These are phyloP conservation scores for Chromoteleia sp. DNA, from an alignment of 2,888 invertebrate genomes.

Conservation along the genomic window DNA sequence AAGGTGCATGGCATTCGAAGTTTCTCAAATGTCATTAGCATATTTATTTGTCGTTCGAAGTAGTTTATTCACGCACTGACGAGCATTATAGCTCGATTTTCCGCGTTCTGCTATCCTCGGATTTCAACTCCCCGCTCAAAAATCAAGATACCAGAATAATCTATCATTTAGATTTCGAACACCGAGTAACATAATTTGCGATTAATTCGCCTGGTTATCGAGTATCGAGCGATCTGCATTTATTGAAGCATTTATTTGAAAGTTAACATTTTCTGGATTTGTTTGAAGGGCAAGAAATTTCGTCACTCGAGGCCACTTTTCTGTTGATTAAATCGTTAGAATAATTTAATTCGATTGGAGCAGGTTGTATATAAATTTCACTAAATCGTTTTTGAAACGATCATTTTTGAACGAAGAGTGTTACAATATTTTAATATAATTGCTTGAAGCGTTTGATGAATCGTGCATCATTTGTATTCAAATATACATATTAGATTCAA, in stretches of 20 bases:
- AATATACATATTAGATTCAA: too few relatives aligned
- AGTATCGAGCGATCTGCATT: neutral
- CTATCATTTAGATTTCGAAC: constrained; percentile 56
- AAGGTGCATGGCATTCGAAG: constrained; percentile 81
- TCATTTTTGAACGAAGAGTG: too few relatives aligned
- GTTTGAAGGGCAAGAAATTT: too few relatives aligned
- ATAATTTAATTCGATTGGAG: too few relatives aligned
- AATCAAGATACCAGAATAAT: constrained; percentile 66
- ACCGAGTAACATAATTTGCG: constrained; percentile 50
- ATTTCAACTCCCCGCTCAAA: constrained; percentile 63
- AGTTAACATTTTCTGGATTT: neutral
- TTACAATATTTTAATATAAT: too few relatives aligned
- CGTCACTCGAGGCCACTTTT: too few relatives aligned
- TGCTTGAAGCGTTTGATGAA: too few relatives aligned
- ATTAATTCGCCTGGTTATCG: constrained; percentile 19
- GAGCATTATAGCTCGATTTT: constrained; percentile 73
- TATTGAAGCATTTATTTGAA: neutral
- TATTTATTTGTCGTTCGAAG: constrained; percentile 82
- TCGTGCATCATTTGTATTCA: too few relatives aligned
- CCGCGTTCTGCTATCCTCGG: constrained; percentile 64
- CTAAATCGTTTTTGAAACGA: too few relatives aligned
- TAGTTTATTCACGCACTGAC: constrained; percentile 74
- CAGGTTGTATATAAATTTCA: too few relatives aligned
- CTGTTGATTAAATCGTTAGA: too few relatives aligned
- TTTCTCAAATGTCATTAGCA: constrained; percentile 81